Percentiles rank a stretch among this genome's conserved stretches.
These are phyloP conservation scores for Penaeus vannamei DNA, from an alignment of 1,140 invertebrate genomes.

Conservation along the genomic window DNA sequence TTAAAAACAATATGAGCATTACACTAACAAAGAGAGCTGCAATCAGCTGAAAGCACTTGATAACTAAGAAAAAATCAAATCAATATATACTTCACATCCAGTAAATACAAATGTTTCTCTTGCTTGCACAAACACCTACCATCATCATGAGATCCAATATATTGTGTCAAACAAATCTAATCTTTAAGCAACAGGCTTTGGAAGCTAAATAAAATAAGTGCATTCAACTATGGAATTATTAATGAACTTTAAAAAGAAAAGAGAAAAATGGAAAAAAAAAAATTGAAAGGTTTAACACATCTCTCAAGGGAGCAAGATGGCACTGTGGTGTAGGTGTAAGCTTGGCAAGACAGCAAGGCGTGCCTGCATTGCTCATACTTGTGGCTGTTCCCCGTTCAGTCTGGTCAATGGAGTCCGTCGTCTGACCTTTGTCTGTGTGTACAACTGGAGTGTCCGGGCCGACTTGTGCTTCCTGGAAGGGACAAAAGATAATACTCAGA, in stretches of 20 bases:
- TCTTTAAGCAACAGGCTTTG: no score
- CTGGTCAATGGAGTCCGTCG: slow-evolving; percentile 74
- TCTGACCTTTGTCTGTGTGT: slow-evolving; percentile 76
- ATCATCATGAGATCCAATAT: no score
- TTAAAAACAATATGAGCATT: no score
- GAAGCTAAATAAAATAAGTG: no score
- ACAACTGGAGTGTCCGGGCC: slow-evolving; percentile 68
- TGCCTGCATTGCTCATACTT: slow-evolving; percentile 70
- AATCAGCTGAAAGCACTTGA: no score
- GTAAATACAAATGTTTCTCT: slow-evolving; percentile 18
- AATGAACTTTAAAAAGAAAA: no score
- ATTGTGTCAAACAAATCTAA: no score
- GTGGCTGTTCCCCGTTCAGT: slow-evolving; percentile 72
- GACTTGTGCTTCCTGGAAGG: slow-evolving; percentile 68
- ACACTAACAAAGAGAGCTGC: no score
- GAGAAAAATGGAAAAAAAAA: no score
- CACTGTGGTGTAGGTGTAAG: slow-evolving; percentile 23
- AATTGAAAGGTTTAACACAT: no score
- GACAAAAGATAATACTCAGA: background rate
- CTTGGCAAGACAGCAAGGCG: slow-evolving; percentile 32
- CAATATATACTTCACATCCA: background rate
- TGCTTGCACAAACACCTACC: slow-evolving; percentile 30
- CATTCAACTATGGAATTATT: no score
- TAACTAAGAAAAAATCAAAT: background rate
- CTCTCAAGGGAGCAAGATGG: no score